Conservation (phyloP, 2,797 vertebrate species). For the Pantherophis vulpinus region DNA sequence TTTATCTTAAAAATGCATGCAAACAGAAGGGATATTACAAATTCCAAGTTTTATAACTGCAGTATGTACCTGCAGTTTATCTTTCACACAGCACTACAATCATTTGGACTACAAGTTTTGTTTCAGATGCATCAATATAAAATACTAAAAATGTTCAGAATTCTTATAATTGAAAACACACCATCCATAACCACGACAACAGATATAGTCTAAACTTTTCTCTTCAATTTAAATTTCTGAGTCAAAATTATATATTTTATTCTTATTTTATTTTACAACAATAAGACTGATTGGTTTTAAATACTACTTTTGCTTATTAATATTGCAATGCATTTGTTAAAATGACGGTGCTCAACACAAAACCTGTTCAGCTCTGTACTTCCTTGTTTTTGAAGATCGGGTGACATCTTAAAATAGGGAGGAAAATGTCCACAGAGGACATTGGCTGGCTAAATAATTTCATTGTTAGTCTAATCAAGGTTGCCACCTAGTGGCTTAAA, state of each 20-base stretch:
- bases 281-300: background rate
- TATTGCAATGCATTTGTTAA: background rate
- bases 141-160: background rate
- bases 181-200: background rate
- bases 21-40: background rate
- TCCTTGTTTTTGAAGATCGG: background rate
- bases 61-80: background rate
- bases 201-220: background rate
- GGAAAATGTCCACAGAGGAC: slow-evolving; percentile 18
- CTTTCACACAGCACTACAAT: background rate
- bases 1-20: background rate
- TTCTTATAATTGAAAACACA: background rate
- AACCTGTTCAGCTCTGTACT: background rate
- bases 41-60: background rate
- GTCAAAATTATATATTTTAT: background rate
- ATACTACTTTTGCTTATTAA: background rate
- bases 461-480: background rate
- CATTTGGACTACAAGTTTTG: background rate
- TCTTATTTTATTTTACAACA: background rate
- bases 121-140: background rate
- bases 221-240: background rate
- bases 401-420: background rate
- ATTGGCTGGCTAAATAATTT: slow-evolving; percentile 52
- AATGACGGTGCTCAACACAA: background rate
- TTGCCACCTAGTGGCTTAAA: slow-evolving; percentile 23